Evolutionary conservation across 2,888 invertebrate species (phyloP).

Genomic region (Dione juno): DNA sequence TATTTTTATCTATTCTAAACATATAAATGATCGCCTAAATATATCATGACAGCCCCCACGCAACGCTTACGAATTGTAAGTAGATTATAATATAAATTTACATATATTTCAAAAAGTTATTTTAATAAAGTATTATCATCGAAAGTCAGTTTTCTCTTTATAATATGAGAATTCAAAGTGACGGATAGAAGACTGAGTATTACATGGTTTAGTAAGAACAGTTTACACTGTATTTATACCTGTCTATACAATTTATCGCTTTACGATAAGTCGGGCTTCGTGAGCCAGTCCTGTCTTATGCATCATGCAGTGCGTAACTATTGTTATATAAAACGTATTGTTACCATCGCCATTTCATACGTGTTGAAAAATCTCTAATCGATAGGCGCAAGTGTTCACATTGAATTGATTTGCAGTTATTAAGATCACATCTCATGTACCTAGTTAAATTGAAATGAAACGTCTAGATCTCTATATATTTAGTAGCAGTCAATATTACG

Average conservation of each 20-base stretch:
- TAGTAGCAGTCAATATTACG: neutral
- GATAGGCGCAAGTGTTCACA: neutral
- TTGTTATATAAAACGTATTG: conserved; percentile 40
- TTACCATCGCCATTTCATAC: conserved; percentile 23
- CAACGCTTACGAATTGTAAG: conserved; percentile 11
- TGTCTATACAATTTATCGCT: conserved; percentile 28
- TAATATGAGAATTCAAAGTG: too few species aligned
- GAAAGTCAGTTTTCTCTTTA: too few species aligned
- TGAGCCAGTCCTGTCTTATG: conserved; percentile 24
- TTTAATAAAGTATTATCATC: neutral
- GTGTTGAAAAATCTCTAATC: conserved; percentile 15
- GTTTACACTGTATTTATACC: neutral
- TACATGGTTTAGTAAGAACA: too few species aligned
- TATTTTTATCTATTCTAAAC: neutral
- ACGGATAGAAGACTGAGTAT: too few species aligned
- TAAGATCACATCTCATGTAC: neutral
- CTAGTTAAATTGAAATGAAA: neutral
- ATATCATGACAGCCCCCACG: conserved; percentile 17
- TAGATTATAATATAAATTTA: neutral
- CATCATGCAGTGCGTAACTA: conserved; percentile 31
- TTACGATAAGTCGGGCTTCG: conserved; percentile 29
- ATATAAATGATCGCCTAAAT: conserved; percentile 10
- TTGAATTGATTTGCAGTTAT: conserved; percentile 7
- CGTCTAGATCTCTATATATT: neutral
- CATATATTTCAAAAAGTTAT: neutral